A percentile compares a stretch with the other conserved stretches of the same genome.
phyloP scores from a whole-genome alignment of 2,888 invertebrate species.

The Drosophila percnosoma region DNA sequence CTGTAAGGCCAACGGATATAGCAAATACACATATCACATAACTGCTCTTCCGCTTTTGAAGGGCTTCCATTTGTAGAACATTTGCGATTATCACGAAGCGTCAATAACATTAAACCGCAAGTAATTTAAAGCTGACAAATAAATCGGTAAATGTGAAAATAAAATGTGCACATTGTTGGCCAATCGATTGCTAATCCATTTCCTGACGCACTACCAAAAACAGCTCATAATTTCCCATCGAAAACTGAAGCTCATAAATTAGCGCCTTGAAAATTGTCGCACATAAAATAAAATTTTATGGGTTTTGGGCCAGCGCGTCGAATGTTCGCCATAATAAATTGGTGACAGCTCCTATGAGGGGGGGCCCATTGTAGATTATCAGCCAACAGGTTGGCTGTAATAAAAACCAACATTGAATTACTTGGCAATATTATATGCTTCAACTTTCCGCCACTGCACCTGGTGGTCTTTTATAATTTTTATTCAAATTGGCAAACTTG shows the following conservation, averaged over 20 bases:
- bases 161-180: conserved; percentile 18
- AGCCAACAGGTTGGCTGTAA: conserved; percentile 58
- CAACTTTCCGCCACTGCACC: conserved; percentile 50
- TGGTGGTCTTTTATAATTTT: conserved; percentile 39
- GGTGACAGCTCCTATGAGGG: not conserved
- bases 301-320: conserved; percentile 42
- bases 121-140: conserved; percentile 26
- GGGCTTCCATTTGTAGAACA: conserved; percentile 41
- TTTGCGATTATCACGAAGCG: conserved; percentile 1
- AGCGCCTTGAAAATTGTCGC: conserved; percentile 38
- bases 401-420: conserved; percentile 42
- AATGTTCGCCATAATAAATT: conserved; percentile 66
- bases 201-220: not conserved
- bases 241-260: conserved; percentile 50
- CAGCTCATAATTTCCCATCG: conserved; percentile 41
- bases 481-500: conserved; percentile 47
- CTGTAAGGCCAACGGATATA: conserved; percentile 9
- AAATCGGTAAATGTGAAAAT: conserved; percentile 7
- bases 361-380: conserved; percentile 18
- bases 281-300: conserved; percentile 69
- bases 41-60: conserved; percentile 51
- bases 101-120: conserved; percentile 35
- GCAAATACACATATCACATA: conserved; percentile 39
- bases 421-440: conserved; percentile 29
- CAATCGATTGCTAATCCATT: conserved; percentile 39